Conservation (phyloP, 2,888 invertebrate species). For the Acanthococcus lagerstroemiae region DNA sequence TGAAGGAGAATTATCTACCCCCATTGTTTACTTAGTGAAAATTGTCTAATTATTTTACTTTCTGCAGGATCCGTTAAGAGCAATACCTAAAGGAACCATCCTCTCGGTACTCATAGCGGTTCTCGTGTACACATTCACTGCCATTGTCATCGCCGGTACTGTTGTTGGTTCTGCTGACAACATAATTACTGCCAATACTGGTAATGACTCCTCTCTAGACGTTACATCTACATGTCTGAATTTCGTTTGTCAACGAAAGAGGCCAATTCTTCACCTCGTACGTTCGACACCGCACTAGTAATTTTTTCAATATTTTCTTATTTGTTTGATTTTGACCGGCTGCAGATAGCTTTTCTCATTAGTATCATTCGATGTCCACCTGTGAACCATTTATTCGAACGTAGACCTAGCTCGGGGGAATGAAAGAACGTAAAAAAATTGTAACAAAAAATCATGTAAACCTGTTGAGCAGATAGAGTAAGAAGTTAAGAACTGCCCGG, state of each 20-base stretch:
- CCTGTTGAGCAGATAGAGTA: too few relatives aligned
- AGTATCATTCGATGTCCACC: too few relatives aligned
- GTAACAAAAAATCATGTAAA: too few relatives aligned
- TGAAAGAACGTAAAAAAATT: too few relatives aligned
- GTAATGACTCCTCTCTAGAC: neutral
- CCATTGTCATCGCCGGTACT: conserved; percentile 57
- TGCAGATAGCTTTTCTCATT: too few relatives aligned
- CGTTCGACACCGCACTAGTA: neutral
- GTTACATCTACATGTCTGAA: neutral
- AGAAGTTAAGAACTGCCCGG: neutral
- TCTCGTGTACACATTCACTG: conserved; percentile 74
- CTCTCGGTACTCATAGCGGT: conserved; percentile 82
- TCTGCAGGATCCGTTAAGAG: conserved; percentile 69
- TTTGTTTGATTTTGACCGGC: neutral
- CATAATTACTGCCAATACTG: conserved; percentile 14
- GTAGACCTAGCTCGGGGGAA: too few relatives aligned
- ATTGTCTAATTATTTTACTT: conserved; percentile 29
- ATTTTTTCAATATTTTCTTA: neutral
- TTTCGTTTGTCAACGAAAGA: conserved; percentile 12
- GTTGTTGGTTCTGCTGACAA: conserved; percentile 9
- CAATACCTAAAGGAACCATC: conserved; percentile 87
- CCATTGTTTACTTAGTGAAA: too few relatives aligned
- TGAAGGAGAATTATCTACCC: too few relatives aligned
- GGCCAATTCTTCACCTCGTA: neutral
- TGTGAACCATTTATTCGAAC: too few relatives aligned